Conservation (phyloP, 2,888 invertebrate genomes). For the Macrosiphum euphorbiae region DNA sequence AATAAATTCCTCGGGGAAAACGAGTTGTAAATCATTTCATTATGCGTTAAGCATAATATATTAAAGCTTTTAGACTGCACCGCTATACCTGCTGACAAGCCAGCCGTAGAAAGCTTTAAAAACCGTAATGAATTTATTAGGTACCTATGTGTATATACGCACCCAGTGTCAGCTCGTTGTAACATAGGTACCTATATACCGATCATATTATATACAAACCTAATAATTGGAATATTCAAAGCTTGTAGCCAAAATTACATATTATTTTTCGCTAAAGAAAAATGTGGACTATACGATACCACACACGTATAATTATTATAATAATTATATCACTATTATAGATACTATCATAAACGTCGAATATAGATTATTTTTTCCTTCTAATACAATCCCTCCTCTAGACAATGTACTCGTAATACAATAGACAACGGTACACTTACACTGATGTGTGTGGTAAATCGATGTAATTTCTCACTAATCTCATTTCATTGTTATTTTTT, state of each 20-base stretch:
- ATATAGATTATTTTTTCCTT: background rate
- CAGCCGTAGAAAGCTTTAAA: constrained; percentile 19
- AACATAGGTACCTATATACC: background rate
- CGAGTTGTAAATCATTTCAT: constrained; percentile 41
- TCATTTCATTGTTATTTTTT: background rate
- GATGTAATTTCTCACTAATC: background rate
- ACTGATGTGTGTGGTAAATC: background rate
- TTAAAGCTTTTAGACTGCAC: constrained; percentile 40
- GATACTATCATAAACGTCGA: background rate
- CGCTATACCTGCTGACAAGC: background rate
- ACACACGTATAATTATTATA: background rate
- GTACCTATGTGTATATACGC: background rate
- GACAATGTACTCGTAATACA: background rate
- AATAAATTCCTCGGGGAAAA: background rate
- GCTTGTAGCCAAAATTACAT: background rate
- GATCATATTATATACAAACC: background rate
- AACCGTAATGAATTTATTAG: constrained; percentile 29
- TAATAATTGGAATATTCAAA: background rate
- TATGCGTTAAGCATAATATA: constrained; percentile 30
- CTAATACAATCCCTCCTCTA: background rate
- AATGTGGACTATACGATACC: background rate
- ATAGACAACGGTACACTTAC: too few relatives aligned
- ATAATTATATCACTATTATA: background rate
- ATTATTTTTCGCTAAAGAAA: background rate
- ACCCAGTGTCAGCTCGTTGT: background rate